Evolutionary conservation across 2,888 invertebrate genomes (phyloP), one percentile per base, ranked within the genome.

Genomic region (Phymatocera aterrima): DNA sequence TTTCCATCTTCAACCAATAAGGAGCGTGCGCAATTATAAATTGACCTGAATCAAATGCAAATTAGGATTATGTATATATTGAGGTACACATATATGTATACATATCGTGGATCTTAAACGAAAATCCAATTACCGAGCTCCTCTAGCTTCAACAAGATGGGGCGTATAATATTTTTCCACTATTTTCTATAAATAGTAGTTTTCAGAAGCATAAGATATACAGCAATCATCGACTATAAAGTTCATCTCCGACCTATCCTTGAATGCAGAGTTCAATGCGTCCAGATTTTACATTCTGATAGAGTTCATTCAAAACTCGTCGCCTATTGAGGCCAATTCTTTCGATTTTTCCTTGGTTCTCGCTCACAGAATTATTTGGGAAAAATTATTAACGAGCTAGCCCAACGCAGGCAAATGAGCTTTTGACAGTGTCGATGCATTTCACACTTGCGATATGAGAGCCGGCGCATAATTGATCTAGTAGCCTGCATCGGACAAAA

Each of bases 41-140:
- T 46, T 46, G 40, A 68, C 28, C 15, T 28, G 68, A 68, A 68
- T 68, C 46, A n/a, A 68, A 43, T 68, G n/a, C 61, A 37, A 46
- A 68, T 68, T 1, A 18, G 18, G 61, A 64, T 64, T 18, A 18
- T 31, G 37, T 37, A 37, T 64, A 64, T 51, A 15, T 64, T 64
- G n/a, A n/a, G n/a, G n/a, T n/a, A n/a, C n/a, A n/a, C n/a, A n/a
- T n/a, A n/a, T 18, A 18, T 31, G 37, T 37, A 37, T 64, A 64
- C n/a, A 15, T 64, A 37, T 37, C 10, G 8, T 15, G 18, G 37
- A 8, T 37, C 15, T n/a, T 37, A 37, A 64, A 5, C 37, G 18
- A n/a, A 64, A 64, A 64, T 64, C 61, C 61, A 64, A 64, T 64
- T 64, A 64, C 37, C 15, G n/a, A 64, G 43, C 1, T 34, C 51